A percentile compares a stretch with the other conserved stretches of the same genome.
These are phyloP conservation scores for Oegoconia quadripuncta DNA, from an alignment of 2,888 invertebrate genomes.

Conservation along the genomic window DNA sequence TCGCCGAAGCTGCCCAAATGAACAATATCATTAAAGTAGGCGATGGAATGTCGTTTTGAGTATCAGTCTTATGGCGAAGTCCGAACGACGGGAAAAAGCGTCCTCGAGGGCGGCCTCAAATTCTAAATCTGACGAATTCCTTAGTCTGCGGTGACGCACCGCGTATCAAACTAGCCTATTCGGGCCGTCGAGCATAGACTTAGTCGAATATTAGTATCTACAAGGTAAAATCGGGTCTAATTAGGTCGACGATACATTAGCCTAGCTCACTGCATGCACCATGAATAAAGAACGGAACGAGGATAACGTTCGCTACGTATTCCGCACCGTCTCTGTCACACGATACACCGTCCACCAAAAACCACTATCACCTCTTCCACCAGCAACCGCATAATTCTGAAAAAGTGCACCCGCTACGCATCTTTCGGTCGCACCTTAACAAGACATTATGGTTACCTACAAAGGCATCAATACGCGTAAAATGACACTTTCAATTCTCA, in stretches of 20 bases:
- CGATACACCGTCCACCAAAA: too few species aligned
- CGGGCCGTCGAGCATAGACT: conserved; percentile 1
- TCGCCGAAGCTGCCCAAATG: conserved; percentile 20
- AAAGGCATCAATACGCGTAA: too few species aligned
- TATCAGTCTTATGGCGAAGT: conserved; percentile 41
- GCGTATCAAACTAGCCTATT: conserved; percentile 3
- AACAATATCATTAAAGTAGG: conserved; percentile 16
- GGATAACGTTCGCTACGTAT: neutral
- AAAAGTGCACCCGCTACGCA: too few species aligned
- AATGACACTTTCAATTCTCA: too few species aligned
- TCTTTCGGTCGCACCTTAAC: too few species aligned
- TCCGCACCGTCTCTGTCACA: too few species aligned
- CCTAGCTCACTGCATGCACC: neutral
- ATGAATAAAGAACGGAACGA: neutral
- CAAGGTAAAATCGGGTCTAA: neutral
- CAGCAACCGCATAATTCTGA: too few species aligned
- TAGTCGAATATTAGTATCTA: neutral
- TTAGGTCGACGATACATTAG: conserved; percentile 3
- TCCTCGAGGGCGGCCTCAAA: conserved; percentile 8
- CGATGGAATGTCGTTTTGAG: conserved; percentile 45
- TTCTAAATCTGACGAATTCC: conserved; percentile 6
- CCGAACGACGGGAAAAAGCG: conserved; percentile 14
- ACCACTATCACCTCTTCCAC: too few species aligned
- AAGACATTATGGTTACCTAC: too few species aligned
- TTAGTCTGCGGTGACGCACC: neutral